Conservation (phyloP, 1,140 invertebrate genomes). For the Ditylenchus dipsaci region DNA sequence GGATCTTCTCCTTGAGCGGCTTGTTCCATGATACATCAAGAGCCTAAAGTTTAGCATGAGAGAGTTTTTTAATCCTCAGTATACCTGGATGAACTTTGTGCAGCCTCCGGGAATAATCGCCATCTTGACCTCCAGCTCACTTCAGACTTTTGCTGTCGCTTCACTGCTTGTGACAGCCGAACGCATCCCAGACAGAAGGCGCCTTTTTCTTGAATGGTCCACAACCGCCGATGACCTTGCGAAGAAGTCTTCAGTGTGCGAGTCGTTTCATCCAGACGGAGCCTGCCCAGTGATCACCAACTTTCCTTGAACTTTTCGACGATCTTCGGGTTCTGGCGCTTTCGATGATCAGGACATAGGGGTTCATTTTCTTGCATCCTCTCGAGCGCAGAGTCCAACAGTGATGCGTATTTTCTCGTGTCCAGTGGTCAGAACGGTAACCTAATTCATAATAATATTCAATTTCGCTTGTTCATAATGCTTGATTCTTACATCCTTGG, state of each 20-base stretch:
- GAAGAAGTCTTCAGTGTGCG: neutral
- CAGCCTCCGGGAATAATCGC: neutral
- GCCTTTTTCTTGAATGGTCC: neutral
- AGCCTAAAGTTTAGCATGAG: neutral
- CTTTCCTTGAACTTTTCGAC: too few species aligned
- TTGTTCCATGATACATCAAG: neutral
- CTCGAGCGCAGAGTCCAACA: too few species aligned
- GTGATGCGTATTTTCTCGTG: too few species aligned
- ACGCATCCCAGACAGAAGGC: too few species aligned
- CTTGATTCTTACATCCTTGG: too few species aligned
- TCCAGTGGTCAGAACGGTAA: too few species aligned
- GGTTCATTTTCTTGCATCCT: too few species aligned
- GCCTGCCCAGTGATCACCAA: too few species aligned
- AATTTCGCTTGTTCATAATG: too few species aligned
- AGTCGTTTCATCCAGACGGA: slow-evolving; percentile 3
- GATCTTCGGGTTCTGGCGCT: too few species aligned
- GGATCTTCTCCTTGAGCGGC: neutral
- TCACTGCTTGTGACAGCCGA: neutral
- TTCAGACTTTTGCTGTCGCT: neutral
- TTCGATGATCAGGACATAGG: too few species aligned
- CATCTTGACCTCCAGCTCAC: neutral
- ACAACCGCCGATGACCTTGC: neutral
- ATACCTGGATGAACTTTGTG: slow-evolving; percentile 1
- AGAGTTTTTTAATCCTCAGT: neutral
- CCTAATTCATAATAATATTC: too few species aligned